Evolutionary conservation across 2,797 vertebrate species (phyloP), one percentile per base, ranked within the genome.

Genomic region (Okamejei kenojei): DNA sequence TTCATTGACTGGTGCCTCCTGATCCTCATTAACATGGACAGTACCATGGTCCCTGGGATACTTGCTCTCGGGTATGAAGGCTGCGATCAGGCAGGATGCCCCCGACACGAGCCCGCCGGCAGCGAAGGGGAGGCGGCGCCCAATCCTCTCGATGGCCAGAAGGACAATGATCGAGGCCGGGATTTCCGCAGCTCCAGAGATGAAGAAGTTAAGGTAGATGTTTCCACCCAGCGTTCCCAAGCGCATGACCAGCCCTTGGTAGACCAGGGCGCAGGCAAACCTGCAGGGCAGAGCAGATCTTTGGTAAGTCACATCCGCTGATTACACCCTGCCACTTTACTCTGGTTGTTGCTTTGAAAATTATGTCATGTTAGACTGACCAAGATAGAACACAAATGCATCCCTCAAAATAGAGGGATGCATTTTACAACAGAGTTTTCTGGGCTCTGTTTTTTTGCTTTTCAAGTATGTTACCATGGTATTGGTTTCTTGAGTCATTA

Each of bases 171-270:
- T 94, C 71, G 98, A 98, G 0, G 97, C 97, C 0, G 98, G 99
- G 93, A 99, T 97, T 94, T 99, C 98, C 94, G 98, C 97, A 2
- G 97, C 95, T 71, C 96, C 97, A 0, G 98, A 97, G 96, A 99
- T 97, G 93, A 99, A 96, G 95, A 99, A 99, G 94, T 98, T 97
- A 0, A 98, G 26, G 94, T 98, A 99, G 93, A 99, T 95, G 58
- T 99, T 98, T 95, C 98, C 98, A 92, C 97, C 97, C 0, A 96
- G 93, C 21, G 99, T 97, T 0, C 99, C 98, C 90, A 99, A 95
- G 63, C 98, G 97, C 98, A 99, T 98, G 94, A 99, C 96, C 19
- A 99, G 96, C 9, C 98, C 98, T 94, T 99, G 98, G 94, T 99
- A 99, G 0, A 99, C 97, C 94, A 99, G 96, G 0, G 98, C 98